These are phyloP conservation scores for Silurus glanis DNA, from an alignment of 2,113 vertebrate genomes.

Conservation along the genomic window DNA sequence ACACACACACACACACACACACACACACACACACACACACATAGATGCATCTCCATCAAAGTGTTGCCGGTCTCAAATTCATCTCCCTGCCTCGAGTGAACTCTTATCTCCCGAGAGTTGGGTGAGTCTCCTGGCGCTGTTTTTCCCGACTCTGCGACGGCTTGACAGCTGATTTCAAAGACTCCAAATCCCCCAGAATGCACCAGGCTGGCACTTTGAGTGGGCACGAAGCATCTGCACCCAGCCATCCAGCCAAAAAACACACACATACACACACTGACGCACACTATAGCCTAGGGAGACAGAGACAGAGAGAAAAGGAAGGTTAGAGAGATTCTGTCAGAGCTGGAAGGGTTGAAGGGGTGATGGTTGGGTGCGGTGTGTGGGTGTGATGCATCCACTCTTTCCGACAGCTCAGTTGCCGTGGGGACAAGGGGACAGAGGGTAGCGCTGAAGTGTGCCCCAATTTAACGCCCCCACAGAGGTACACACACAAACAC, in stretches of 20 bases:
- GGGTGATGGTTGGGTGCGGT: constrained; percentile 28
- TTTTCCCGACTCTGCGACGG: constrained; percentile 39
- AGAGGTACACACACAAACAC: constrained; percentile 45
- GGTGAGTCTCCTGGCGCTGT: constrained; percentile 52
- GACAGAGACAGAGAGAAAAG: constrained; percentile 48
- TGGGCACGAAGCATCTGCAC: constrained; percentile 55
- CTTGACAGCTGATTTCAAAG: constrained; percentile 57
- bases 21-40: constrained; percentile 37
- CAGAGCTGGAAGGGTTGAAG: constrained; percentile 41
- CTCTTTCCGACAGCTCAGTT: constrained; percentile 42
- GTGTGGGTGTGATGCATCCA: constrained; percentile 31
- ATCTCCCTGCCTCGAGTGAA: constrained; percentile 49
- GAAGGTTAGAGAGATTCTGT: constrained; percentile 42
- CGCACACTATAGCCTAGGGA: constrained; percentile 49
- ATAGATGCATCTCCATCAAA: constrained; percentile 46
- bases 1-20: constrained; percentile 39
- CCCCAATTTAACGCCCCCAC: constrained; percentile 46
- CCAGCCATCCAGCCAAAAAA: constrained; percentile 48
- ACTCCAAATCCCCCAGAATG: constrained; percentile 54
- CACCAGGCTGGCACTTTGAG: constrained; percentile 52
- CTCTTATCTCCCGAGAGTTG: constrained; percentile 52
- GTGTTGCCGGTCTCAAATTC: constrained; percentile 48
- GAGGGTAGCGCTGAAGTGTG: constrained; percentile 40
- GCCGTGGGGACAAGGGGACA: constrained; percentile 32
- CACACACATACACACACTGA: neutral